These are phyloP conservation scores for Cheilinus undulatus DNA, from an alignment of 2,113 vertebrate species.

Conservation along the genomic window DNA sequence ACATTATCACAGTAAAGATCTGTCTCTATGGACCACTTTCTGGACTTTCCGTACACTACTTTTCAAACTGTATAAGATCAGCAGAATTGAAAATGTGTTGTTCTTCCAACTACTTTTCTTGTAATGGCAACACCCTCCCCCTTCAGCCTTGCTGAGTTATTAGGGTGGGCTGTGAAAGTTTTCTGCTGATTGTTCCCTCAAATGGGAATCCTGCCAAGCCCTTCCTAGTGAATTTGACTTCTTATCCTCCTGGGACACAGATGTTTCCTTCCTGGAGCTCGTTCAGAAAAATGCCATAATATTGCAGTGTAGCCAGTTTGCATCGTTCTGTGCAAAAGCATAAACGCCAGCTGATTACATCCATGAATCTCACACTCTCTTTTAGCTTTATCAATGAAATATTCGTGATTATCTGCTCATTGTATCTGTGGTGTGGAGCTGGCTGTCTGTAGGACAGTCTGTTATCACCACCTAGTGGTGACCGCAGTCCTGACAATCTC, in stretches of 20 bases:
- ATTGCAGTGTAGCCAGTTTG: not conserved
- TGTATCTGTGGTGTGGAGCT: too few relatives aligned
- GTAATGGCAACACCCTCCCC: constrained; percentile 2
- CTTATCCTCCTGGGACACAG: constrained; percentile 22
- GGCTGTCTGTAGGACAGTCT: not conserved
- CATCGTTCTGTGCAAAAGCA: not conserved
- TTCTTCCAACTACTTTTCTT: not conserved
- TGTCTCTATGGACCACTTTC: too few relatives aligned
- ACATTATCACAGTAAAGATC: too few relatives aligned
- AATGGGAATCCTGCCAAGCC: constrained; percentile 27
- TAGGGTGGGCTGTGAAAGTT: not conserved
- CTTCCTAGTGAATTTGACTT: constrained; percentile 38
- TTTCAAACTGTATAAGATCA: not conserved
- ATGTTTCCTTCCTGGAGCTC: constrained; percentile 23
- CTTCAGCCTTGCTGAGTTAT: constrained; percentile 3
- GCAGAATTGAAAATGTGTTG: too few relatives aligned
- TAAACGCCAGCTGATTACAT: not conserved
- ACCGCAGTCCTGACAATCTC: not conserved
- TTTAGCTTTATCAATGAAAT: not conserved
- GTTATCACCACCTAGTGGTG: constrained; percentile 53
- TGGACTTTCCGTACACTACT: too few relatives aligned
- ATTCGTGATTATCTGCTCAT: not conserved
- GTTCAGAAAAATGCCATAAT: not conserved
- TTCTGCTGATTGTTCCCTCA: constrained; percentile 28
- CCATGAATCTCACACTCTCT: not conserved